Percentiles rank a stretch among this genome's conserved stretches.
Evolutionary conservation across 1,140 invertebrate genomes (phyloP).

Genomic region (Drosophila sturtevanti): DNA sequence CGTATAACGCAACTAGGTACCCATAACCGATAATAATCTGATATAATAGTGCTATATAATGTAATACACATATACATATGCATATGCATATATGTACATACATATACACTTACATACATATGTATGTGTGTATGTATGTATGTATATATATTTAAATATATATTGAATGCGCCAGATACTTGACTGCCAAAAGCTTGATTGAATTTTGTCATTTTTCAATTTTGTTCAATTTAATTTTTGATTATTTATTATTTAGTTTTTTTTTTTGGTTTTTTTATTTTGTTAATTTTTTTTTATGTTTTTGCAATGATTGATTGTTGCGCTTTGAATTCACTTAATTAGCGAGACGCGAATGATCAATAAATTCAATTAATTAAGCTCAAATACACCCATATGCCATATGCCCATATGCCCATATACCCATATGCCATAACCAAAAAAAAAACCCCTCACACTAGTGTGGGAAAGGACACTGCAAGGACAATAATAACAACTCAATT

Average conservation of each 20-base stretch:
- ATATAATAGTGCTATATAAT: conserved; percentile 22
- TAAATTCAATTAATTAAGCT: conserved; percentile 27
- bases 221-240: conserved; percentile 42
- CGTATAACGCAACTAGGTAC: conserved; percentile 81
- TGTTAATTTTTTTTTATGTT: conserved; percentile 34
- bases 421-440: background rate
- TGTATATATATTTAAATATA: conserved; percentile 31
- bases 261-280: conserved; percentile 28
- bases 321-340: conserved; percentile 75
- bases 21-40: conserved; percentile 37
- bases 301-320: conserved; percentile 66
- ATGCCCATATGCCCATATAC: background rate
- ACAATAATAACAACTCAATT: background rate
- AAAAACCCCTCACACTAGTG: conserved; percentile 9
- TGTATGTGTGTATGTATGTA: conserved; percentile 34
- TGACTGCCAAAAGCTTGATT: conserved; percentile 74
- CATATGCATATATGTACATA: conserved; percentile 43
- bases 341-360: conserved; percentile 68
- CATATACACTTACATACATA: conserved; percentile 30
- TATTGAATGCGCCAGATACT: conserved; percentile 67
- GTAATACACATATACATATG: conserved; percentile 3
- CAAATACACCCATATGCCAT: conserved; percentile 8
- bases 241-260: background rate
- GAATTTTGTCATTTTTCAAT: conserved; percentile 25
- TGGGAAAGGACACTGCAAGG: background rate